phyloP scores from a whole-genome alignment of 2,113 vertebrate species.

The Saiga tatarica region DNA sequence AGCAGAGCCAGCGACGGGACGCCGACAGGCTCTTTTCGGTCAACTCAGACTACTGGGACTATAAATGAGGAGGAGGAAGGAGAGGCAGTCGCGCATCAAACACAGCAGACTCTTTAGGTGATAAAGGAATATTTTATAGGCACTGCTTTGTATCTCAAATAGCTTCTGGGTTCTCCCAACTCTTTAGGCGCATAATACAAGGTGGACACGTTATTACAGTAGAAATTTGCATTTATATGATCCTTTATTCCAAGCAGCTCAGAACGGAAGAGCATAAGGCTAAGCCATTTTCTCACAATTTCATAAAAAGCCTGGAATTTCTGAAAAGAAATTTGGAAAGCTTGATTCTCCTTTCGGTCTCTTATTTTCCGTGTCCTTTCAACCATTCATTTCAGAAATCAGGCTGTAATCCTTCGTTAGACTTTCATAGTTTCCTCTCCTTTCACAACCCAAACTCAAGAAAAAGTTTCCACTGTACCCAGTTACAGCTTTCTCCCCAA shows the following conservation, averaged over 20 bases:
- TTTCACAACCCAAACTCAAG: background rate
- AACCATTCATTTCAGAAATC: constrained; percentile 19
- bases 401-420: background rate
- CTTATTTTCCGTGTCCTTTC: background rate
- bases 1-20: background rate
- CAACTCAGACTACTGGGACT: background rate
- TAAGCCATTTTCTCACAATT: constrained; percentile 43
- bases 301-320: constrained; percentile 38
- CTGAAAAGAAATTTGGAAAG: background rate
- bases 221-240: constrained; percentile 67
- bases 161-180: background rate
- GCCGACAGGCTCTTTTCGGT: constrained; percentile 20
- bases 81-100: background rate
- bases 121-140: background rate
- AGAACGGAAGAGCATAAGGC: constrained; percentile 34
- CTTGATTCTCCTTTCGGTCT: background rate
- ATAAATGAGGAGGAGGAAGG: background rate
- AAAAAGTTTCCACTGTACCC: too few relatives aligned
- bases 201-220: constrained; percentile 38
- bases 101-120: background rate
- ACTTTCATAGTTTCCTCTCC: background rate
- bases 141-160: background rate
- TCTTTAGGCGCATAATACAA: constrained; percentile 32
- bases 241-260: constrained; percentile 35
- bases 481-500: background rate